A percentile compares a stretch with the other conserved stretches of the same genome.
phyloP scores from a whole-genome alignment of 1,140 invertebrate species.

The Streblospio benedicti region DNA sequence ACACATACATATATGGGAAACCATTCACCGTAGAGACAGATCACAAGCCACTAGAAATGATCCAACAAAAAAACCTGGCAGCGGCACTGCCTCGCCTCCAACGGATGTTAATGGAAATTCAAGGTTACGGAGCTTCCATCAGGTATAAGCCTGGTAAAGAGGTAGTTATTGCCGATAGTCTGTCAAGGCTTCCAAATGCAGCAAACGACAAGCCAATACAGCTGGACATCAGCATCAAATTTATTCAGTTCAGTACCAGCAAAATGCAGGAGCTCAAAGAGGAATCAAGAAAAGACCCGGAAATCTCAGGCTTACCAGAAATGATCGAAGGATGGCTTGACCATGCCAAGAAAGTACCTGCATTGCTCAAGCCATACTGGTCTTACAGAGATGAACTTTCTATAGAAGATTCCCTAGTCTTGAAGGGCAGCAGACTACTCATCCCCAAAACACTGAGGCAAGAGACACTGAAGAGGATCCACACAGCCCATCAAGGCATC shows the following conservation, averaged over 20 bases:
- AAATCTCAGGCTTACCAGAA: not conserved
- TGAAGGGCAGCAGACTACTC: not conserved
- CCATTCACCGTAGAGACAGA: slow-evolving; percentile 13
- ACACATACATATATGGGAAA: slow-evolving; percentile 11
- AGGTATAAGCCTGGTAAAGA: slow-evolving; percentile 36
- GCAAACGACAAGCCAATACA: slow-evolving; percentile 1
- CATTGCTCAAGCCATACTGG: not conserved
- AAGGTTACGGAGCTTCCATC: slow-evolving; percentile 44
- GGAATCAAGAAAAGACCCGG: not conserved
- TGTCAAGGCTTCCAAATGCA: slow-evolving; percentile 17
- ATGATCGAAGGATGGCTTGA: not conserved
- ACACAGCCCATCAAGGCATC: not conserved
- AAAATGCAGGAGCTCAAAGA: not conserved
- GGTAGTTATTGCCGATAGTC: slow-evolving; percentile 42
- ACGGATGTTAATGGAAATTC: slow-evolving; percentile 45
- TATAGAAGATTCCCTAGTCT: not conserved
- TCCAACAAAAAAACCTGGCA: slow-evolving; percentile 43
- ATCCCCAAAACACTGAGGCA: not conserved
- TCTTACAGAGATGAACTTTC: not conserved
- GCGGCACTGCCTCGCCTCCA: slow-evolving; percentile 42
- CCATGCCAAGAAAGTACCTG: not conserved
- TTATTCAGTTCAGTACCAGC: not conserved
- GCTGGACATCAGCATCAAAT: not conserved
- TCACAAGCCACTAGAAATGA: slow-evolving; percentile 30
- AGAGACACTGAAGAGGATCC: not conserved